Evolutionary conservation across 37 sponge, comb jelly and placozoan genomes (phyloP).

Genomic region (Theonella swinhoei): DNA sequence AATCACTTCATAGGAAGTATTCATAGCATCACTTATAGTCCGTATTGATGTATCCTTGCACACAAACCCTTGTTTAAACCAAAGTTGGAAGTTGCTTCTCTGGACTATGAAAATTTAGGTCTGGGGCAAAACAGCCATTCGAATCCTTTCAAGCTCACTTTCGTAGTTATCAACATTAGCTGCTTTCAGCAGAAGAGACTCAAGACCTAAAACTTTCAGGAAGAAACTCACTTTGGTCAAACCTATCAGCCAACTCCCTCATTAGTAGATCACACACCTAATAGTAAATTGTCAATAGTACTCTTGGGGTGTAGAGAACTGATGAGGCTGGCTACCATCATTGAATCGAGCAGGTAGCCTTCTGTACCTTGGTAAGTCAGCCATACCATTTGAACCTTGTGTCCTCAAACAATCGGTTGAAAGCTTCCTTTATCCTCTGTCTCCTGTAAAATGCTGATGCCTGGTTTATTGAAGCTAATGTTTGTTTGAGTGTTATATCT

Average conservation of each 20-base stretch:
- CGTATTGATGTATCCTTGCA: conserved; percentile 30
- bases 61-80: neutral
- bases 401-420: conserved; percentile 33
- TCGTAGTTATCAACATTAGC: conserved; percentile 21
- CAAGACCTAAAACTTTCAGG: conserved; percentile 10
- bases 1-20: conserved; percentile 11
- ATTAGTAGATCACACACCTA: no score
- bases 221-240: conserved; percentile 33
- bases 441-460: conserved; percentile 30
- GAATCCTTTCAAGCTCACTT: neutral
- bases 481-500: conserved; percentile 46
- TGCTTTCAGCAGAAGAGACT: conserved; percentile 26
- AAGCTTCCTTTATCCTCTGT: conserved; percentile 21
- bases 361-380: conserved; percentile 37
- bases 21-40: conserved; percentile 48
- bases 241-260: conserved; percentile 19
- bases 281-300: no score
- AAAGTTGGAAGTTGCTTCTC: conserved; percentile 21
- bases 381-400: no score
- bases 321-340: conserved; percentile 26
- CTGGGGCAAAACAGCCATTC: conserved; percentile 11
- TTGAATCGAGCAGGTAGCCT: conserved; percentile 21
- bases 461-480: conserved; percentile 37
- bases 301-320: conserved; percentile 30
- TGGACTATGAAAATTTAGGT: conserved; percentile 18